A percentile compares a stretch with the other conserved stretches of the same genome.
Conservation (phyloP, 1,140 invertebrate species). For the Lasioglossum albipes region DNA sequence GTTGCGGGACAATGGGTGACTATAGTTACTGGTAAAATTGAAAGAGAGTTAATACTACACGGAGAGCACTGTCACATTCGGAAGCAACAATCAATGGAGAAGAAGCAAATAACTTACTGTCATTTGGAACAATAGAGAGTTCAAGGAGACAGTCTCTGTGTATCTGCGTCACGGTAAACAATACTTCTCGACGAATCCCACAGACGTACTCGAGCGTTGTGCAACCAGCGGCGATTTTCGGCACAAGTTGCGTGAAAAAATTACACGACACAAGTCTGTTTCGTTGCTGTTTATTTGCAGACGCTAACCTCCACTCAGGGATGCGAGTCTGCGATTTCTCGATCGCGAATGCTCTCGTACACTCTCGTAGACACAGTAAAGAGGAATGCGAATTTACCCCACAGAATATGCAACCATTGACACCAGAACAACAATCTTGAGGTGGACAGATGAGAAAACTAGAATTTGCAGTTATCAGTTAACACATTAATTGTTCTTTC, state of each 20-base stretch:
- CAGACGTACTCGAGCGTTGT: constrained; percentile 3
- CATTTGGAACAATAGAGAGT: constrained; percentile 36
- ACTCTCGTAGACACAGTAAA: no score
- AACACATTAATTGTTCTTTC: no score
- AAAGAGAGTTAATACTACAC: constrained; percentile 53
- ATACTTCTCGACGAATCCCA: constrained; percentile 12
- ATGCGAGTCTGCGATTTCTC: no score
- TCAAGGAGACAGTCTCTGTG: not conserved
- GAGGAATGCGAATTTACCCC: no score
- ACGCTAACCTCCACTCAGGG: constrained; percentile 30
- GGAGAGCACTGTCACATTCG: not conserved
- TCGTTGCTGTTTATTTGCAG: not conserved
- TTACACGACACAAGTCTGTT: not conserved
- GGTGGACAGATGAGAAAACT: no score
- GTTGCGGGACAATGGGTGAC: no score
- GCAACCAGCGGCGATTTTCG: constrained; percentile 5
- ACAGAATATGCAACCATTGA: no score
- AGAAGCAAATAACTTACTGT: constrained; percentile 47
- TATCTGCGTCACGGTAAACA: not conserved
- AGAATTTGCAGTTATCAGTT: no score
- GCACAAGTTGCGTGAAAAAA: constrained; percentile 1
- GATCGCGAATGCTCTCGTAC: no score
- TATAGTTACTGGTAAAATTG: not conserved
- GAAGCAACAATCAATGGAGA: not conserved
- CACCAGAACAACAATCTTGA: no score